Base-by-base conservation (phyloP, 1,140 invertebrate species). In the Oedothorax gibbosus region DNA sequence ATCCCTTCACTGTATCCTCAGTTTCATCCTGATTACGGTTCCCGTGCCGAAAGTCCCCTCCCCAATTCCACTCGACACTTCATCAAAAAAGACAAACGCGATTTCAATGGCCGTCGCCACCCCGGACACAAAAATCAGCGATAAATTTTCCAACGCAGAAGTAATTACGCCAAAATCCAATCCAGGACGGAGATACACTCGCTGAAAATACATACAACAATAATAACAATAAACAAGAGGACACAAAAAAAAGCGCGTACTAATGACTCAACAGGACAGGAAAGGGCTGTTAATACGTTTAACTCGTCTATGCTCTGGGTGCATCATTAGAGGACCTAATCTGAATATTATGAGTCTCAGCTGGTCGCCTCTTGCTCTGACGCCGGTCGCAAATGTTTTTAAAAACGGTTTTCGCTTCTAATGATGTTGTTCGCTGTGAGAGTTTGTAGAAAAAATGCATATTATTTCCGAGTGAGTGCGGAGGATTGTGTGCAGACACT, bases 261-360 rank as follows among this genome's bases (percentile, higher is more conserved):
- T 81, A 81, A 69, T 81, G 78, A 81, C 77, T 79, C 62, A 79
- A 79, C 77, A 79, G 77, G 60, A 79, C 77, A 79, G 77, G 60
- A 79, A 79, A 53, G 20, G 51, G 50, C 77, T 81, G 78, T 81
- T 71, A 69, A 81, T 81, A 81, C 64, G 56, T 81, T 81, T 71
- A 81, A 60, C 78, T 71, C 53, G 66, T 21, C 49, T 81, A 20
- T 79, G 72, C 68, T 79, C 77, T 51, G 75, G 20, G 35, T 53
- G 77, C 64, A 79, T 71, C 78, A 81, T 81, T 81, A 81, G 78
- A 68, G 54, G 21, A 71, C 68, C 78, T 81, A 81, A 81, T 81
- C 78, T 81, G 66, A 81, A 81, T 81, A 81, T 81, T 81, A 81
- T 81, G 66, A 81, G 66, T 71, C 60, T 81, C 78, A 81, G 78